Percentiles rank a stretch among this genome's conserved stretches.
phyloP scores from a whole-genome alignment of 1,140 invertebrate species.

The Drosophila subobscura region DNA sequence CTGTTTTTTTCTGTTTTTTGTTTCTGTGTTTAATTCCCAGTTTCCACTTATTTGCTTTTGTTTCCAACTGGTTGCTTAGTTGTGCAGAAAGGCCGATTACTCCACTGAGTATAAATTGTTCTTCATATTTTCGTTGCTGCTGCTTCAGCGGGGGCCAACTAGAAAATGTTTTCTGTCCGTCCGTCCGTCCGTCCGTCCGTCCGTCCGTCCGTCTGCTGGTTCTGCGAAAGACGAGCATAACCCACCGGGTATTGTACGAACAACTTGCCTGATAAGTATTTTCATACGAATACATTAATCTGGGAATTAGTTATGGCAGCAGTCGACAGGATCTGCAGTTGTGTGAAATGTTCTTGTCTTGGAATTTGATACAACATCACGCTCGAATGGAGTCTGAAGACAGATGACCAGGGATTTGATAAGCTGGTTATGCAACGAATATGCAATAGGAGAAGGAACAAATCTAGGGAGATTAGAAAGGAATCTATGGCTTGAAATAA shows the following conservation, averaged over 20 bases:
- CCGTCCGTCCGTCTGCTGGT: too few relatives aligned
- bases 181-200: too few relatives aligned
- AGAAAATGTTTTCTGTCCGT: constrained; percentile 28
- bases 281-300: constrained; percentile 58
- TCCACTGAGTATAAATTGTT: constrained; percentile 44
- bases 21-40: constrained; percentile 30
- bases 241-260: constrained; percentile 21
- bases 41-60: constrained; percentile 24
- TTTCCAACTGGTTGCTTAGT: constrained; percentile 62
- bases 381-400: too few relatives aligned
- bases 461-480: too few relatives aligned
- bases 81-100: constrained; percentile 72
- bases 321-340: constrained; percentile 25
- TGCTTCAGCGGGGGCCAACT: constrained; percentile 6
- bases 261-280: constrained; percentile 51
- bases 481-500: too few relatives aligned
- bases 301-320: constrained; percentile 33
- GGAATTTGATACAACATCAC: constrained; percentile 1
- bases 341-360: background rate
- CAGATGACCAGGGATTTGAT: background rate
- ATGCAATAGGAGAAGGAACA: too few relatives aligned
- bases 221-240: constrained; percentile 55
- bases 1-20: constrained; percentile 13
- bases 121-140: constrained; percentile 10
- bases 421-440: too few relatives aligned